These are phyloP conservation scores for Trididemnum nubilum DNA, from an alignment of 23 tunicate species.

Conservation along the genomic window DNA sequence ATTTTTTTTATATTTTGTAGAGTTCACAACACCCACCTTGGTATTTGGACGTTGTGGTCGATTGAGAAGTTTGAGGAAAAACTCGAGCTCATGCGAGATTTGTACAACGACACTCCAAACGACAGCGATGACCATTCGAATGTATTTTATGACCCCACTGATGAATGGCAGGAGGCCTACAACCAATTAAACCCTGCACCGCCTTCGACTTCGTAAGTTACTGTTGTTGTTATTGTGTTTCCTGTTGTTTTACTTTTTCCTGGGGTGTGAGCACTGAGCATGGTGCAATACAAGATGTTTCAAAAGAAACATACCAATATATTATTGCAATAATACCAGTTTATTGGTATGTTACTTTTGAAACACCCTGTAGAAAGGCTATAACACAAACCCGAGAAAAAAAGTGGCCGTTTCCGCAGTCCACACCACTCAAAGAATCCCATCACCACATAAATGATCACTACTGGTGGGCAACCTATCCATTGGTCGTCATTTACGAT, in stretches of 20 bases:
- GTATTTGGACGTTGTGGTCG: conserved; percentile 88
- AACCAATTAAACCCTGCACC: background rate
- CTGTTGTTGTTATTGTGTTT: background rate
- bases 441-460: too few species aligned
- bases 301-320: too few species aligned
- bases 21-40: conserved; percentile 64
- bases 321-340: too few species aligned
- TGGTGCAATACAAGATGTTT: too few species aligned
- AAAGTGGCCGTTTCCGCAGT: too few species aligned
- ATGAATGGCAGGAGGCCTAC: conserved; percentile 74
- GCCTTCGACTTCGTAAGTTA: background rate
- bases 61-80: conserved; percentile 63
- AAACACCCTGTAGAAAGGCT: too few species aligned
- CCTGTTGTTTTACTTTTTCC: conserved; percentile 10
- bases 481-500: too few species aligned
- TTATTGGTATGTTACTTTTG: too few species aligned
- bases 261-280: background rate
- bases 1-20: too few species aligned
- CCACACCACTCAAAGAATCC: too few species aligned
- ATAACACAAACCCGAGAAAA: too few species aligned
- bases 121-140: conserved; percentile 29
- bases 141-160: conserved; percentile 69
- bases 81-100: conserved; percentile 71
- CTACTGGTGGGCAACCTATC: too few species aligned
- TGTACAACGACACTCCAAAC: conserved; percentile 27